phyloP scores from a whole-genome alignment of 1,140 invertebrate species.

The Popillia japonica region DNA sequence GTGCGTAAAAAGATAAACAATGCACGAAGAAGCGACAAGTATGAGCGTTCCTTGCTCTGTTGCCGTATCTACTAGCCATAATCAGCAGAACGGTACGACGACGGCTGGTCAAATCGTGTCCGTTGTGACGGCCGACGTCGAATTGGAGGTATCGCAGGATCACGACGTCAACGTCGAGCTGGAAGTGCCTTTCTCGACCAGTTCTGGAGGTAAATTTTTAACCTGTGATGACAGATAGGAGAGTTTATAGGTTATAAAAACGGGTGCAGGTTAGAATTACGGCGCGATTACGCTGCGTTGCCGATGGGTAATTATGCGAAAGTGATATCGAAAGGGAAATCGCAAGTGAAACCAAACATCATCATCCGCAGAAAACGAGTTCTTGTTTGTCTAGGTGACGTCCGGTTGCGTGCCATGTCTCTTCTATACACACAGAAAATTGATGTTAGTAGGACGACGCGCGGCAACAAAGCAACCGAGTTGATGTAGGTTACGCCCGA shows the following conservation, averaged over 20 bases:
- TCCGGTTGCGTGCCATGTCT: constrained; percentile 30
- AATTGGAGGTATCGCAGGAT: constrained; percentile 56
- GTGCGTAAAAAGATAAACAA: constrained; percentile 59
- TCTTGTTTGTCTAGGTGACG: constrained; percentile 27
- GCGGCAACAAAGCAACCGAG: constrained; percentile 46
- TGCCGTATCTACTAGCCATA: constrained; percentile 60
- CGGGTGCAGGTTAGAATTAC: background rate
- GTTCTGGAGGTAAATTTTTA: constrained; percentile 54
- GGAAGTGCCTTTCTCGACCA: constrained; percentile 59
- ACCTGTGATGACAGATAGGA: constrained; percentile 40
- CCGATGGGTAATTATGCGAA: constrained; percentile 43
- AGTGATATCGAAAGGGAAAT: constrained; percentile 53
- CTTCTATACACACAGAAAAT: constrained; percentile 31
- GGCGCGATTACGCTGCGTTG: background rate
- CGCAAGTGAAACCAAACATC: constrained; percentile 31
- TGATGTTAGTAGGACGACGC: constrained; percentile 46
- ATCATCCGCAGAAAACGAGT: constrained; percentile 11
- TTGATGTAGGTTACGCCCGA: constrained; percentile 55
- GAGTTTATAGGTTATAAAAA: constrained; percentile 52
- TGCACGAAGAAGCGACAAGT: constrained; percentile 62
- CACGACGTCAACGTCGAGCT: constrained; percentile 53
- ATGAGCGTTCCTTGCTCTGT: constrained; percentile 62
- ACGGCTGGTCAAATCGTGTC: constrained; percentile 47
- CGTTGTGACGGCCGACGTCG: constrained; percentile 52
- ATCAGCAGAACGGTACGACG: constrained; percentile 53